Percentiles rank a stretch among this genome's conserved stretches.
Evolutionary conservation across 2,888 invertebrate genomes (phyloP).

Genomic region (Tinea semifulvella): DNA sequence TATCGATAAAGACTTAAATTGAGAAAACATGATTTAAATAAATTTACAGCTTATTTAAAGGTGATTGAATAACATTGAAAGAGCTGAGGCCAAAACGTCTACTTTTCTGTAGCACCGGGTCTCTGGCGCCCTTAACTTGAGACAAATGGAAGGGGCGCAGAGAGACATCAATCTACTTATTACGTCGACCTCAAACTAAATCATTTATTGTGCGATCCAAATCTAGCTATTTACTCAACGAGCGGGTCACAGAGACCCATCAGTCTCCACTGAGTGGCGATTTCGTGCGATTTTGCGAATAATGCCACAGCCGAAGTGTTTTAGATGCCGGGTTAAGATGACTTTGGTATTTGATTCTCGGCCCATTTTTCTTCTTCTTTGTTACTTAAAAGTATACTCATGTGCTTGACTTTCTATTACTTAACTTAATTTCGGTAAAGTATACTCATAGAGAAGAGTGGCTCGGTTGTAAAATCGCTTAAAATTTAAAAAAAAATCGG

Average conservation of each 20-base stretch:
- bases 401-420: too few relatives aligned
- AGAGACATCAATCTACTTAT: slow-evolving; percentile 56
- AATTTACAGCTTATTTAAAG: too few relatives aligned
- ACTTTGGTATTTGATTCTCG: slow-evolving; percentile 2
- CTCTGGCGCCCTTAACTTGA: neutral
- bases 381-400: too few relatives aligned
- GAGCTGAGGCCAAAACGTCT: slow-evolving; percentile 8
- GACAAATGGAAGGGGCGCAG: slow-evolving; percentile 27
- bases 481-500: too few relatives aligned
- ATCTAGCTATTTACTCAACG: slow-evolving; percentile 54
- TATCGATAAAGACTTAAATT: too few relatives aligned
- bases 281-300: slow-evolving; percentile 19
- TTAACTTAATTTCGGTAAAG: too few relatives aligned
- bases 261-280: slow-evolving; percentile 30
- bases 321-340: slow-evolving; percentile 11
- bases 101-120: neutral
- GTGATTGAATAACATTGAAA: slow-evolving; percentile 6
- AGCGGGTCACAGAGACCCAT: slow-evolving; percentile 43
- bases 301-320: slow-evolving; percentile 12
- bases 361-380: slow-evolving; percentile 12
- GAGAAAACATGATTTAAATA: too few relatives aligned
- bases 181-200: slow-evolving; percentile 50
- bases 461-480: too few relatives aligned
- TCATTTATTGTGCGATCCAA: slow-evolving; percentile 57
- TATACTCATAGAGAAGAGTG: too few relatives aligned